Percentiles rank a stretch among this genome's conserved stretches.
These are phyloP conservation scores for Mesorhabditis spiculigera DNA, from an alignment of 2,888 invertebrate genomes.

Conservation along the genomic window DNA sequence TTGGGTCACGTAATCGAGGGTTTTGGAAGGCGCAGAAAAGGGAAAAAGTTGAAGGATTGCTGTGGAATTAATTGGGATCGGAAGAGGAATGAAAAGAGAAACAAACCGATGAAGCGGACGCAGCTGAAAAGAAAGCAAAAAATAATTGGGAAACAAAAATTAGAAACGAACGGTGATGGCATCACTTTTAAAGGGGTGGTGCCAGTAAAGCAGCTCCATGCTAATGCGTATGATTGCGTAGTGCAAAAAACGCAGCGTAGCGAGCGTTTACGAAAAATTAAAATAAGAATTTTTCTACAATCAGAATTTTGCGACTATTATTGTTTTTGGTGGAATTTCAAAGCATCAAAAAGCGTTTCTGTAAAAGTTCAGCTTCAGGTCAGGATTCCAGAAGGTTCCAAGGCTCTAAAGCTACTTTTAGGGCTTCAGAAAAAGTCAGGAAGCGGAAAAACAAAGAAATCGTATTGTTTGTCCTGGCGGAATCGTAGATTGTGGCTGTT, in stretches of 20 bases:
- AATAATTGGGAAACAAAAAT: conserved; percentile 18
- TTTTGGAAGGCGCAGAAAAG: conserved; percentile 14
- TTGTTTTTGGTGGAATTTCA: too few relatives aligned
- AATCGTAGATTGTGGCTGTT: too few relatives aligned
- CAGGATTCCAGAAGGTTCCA: too few relatives aligned
- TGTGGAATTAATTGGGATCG: conserved; percentile 9
- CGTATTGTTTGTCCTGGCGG: too few relatives aligned
- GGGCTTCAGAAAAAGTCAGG: too few relatives aligned
- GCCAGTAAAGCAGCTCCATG: background rate
- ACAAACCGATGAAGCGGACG: conserved; percentile 19
- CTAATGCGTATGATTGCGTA: background rate
- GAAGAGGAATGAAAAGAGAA: conserved; percentile 17
- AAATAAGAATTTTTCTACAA: too few relatives aligned
- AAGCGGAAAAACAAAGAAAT: too few relatives aligned
- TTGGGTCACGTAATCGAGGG: conserved; percentile 10
- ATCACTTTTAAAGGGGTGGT: conserved; percentile 14
- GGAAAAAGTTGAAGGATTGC: background rate
- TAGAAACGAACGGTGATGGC: conserved; percentile 20
- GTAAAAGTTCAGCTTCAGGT: too few relatives aligned
- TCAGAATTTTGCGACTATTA: too few relatives aligned
- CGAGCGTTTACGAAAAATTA: too few relatives aligned
- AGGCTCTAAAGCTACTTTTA: too few relatives aligned
- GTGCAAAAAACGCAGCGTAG: background rate
- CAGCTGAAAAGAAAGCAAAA: conserved; percentile 6
- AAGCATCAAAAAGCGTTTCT: too few relatives aligned